Base-by-base conservation (phyloP, 2,888 invertebrate genomes). In the Pristionchus japonicus region DNA sequence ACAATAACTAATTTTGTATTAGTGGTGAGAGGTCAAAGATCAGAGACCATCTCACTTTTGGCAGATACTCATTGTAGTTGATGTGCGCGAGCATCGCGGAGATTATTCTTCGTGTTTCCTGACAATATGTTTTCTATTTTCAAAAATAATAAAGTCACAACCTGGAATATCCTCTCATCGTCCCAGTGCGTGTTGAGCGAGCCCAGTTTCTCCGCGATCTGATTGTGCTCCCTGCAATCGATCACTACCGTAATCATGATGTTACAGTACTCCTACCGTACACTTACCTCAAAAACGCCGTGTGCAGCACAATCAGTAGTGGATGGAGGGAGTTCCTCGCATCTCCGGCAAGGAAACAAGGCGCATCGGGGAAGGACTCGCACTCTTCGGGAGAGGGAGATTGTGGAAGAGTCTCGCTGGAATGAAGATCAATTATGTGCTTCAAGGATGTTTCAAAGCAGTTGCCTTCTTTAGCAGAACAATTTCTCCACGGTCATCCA, bases 321-420 rank as follows among this genome's bases (percentile, higher is more conserved):
- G 94, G 92, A 70, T 94, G 94, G 87, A 94, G 94, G 17, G 92
- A 93, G 88, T 92, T 93, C 11, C 94, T 88, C 77, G 92, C 93
- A 88, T 93, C 93, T 15, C 94, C 93, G 23, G 23, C 57, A 57
- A 57, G 6, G 43, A 92, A 93, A 86, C 92, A 93, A 0, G 91
- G 91, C 37, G 74, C 74, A 9, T 84, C 49, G 9, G 91, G 91
- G 27, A 88, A 87, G 0, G 92, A 92, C 6, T 89, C 89, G 89
- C 92, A 92, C 57, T 98, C 98, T 95, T 95, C 95, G 89, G 97
- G 97, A n/a, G 91, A 90, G 20, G 89, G 87, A 23, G 90, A 89
- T 88, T 88, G 90, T 3, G 91, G 90, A 9, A 91, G 86, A 4
- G 90, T 90, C 17, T 91, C 86, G 61, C 92, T 90, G 87, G 80